Conservation (phyloP, 2,113 vertebrate genomes). For the Meles meles region DNA sequence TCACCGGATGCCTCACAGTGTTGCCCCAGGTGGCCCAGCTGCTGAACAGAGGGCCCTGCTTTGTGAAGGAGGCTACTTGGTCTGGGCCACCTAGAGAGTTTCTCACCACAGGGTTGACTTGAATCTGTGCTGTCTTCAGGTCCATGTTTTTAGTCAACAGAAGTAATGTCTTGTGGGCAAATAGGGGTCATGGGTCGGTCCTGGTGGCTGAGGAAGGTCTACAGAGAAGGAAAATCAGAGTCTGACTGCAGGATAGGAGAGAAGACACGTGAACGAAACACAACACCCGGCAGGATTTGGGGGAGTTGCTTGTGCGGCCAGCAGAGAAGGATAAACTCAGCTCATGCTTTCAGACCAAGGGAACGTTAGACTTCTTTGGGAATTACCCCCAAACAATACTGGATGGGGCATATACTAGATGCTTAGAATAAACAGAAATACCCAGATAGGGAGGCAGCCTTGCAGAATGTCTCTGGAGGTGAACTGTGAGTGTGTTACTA, state of each 20-base stretch:
- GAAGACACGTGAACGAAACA: neutral
- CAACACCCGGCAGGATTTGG: neutral
- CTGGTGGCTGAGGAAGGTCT: neutral
- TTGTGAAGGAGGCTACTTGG: neutral
- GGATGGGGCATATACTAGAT: neutral
- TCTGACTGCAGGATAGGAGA: neutral
- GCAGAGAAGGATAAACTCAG: neutral
- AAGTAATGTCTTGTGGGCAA: neutral
- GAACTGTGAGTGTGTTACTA: neutral
- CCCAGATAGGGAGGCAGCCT: neutral
- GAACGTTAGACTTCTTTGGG: neutral
- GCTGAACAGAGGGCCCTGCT: neutral
- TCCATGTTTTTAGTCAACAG: neutral
- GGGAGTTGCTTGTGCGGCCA: neutral
- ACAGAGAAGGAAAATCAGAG: neutral
- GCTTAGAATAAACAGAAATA: neutral
- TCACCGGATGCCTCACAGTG: neutral
- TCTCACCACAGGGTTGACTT: neutral
- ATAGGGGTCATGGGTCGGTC: neutral
- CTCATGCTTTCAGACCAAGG: neutral
- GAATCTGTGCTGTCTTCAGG: neutral
- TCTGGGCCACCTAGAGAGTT: neutral
- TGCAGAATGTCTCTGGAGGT: neutral
- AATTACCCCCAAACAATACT: neutral
- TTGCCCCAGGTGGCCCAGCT: neutral